Evolutionary conservation across 1,140 invertebrate genomes (phyloP).

Genomic region (Nebria ingens): DNA sequence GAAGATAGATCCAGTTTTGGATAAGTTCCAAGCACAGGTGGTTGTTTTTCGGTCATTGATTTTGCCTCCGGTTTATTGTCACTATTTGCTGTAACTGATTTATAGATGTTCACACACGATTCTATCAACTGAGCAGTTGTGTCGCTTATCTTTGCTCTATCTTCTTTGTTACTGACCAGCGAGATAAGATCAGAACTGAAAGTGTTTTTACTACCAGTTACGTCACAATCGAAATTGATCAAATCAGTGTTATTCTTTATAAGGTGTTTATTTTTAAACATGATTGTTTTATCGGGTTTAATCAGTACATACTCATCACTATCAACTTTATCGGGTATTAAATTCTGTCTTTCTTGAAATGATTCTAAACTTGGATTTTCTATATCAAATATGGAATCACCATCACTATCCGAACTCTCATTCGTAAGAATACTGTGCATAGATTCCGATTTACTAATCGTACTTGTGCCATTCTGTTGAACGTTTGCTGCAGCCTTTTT

Average conservation of each 20-base stretch:
- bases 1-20: slow-evolving; percentile 11
- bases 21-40: background rate
- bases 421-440: slow-evolving; percentile 1
- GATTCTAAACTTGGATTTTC: background rate
- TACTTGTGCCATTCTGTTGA: background rate
- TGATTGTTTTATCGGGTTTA: background rate
- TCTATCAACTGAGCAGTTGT: background rate
- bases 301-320: background rate
- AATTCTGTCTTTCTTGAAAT: background rate
- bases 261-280: background rate
- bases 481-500: background rate
- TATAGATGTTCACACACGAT: background rate
- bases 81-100: background rate
- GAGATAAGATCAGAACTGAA: background rate
- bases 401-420: background rate
- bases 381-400: background rate
- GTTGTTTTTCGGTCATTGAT: background rate
- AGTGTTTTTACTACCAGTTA: background rate
- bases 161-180: background rate
- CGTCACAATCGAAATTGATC: background rate
- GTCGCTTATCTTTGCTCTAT: background rate
- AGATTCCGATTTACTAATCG: background rate
- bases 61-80: background rate
- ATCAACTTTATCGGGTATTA: background rate
- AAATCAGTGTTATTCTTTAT: background rate